Percentiles rank a stretch among this genome's conserved stretches.
Conservation (phyloP, 2,888 invertebrate genomes). For the Aquatica leii region DNA sequence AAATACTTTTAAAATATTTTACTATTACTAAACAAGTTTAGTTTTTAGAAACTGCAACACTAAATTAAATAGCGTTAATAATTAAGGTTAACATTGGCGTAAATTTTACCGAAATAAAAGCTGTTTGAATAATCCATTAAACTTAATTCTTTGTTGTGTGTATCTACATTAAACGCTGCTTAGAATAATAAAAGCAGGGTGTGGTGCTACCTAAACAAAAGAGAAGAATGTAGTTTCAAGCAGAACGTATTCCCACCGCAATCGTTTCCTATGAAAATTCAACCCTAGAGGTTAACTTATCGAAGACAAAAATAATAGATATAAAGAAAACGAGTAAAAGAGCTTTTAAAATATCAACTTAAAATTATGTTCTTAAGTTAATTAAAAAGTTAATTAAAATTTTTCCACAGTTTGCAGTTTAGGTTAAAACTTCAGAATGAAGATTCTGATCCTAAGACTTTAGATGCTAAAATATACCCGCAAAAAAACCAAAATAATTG, state of each 20-base stretch:
- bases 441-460: background rate
- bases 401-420: constrained; percentile 6
- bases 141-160: too few species aligned
- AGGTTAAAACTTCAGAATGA: constrained; percentile 4
- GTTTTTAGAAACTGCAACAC: too few species aligned
- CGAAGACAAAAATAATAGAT: constrained; percentile 15
- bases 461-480: too few species aligned
- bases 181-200: constrained; percentile 17
- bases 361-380: constrained; percentile 10
- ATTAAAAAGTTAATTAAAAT: constrained; percentile 13
- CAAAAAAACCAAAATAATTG: background rate
- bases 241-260: constrained; percentile 20
- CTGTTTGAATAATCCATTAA: too few species aligned
- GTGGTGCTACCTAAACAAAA: constrained; percentile 17
- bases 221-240: constrained; percentile 15
- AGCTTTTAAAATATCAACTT: background rate
- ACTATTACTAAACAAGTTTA: too few species aligned
- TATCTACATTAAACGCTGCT: too few species aligned
- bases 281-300: constrained; percentile 20
- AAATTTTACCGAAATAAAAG: too few species aligned
- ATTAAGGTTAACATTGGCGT: too few species aligned
- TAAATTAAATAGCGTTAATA: too few species aligned
- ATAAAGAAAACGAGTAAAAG: constrained; percentile 6
- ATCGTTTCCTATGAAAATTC: constrained; percentile 8
- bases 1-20: too few species aligned